Conservation (phyloP, 1,140 invertebrate genomes). For the Drosophila tropicalis region DNA sequence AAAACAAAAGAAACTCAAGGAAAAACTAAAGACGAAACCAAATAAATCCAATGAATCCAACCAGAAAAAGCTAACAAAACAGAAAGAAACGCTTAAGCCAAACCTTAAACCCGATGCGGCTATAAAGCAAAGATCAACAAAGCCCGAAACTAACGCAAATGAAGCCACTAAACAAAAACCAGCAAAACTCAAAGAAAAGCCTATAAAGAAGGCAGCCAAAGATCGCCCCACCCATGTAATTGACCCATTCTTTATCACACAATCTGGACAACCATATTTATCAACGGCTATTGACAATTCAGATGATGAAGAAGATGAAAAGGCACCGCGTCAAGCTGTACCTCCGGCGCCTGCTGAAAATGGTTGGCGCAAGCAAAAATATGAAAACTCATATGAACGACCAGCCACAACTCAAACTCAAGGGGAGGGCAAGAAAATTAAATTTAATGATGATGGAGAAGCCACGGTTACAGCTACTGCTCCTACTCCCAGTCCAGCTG, state of each 20-base stretch:
- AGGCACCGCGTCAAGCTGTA: neutral
- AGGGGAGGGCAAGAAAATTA: conserved; percentile 77
- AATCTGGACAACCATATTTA: conserved; percentile 85
- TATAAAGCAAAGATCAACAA: neutral
- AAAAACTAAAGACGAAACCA: neutral
- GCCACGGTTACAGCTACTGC: neutral
- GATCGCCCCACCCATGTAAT: conserved; percentile 71
- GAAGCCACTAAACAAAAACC: neutral
- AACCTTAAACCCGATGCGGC: neutral
- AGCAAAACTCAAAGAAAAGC: conserved; percentile 22
- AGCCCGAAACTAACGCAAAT: neutral
- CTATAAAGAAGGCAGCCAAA: conserved; percentile 12
- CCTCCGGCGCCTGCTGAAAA: neutral
- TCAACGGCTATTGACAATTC: conserved; percentile 83
- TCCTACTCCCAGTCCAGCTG: neutral
- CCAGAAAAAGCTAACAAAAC: neutral
- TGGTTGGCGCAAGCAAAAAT: conserved; percentile 84
- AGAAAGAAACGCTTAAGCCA: neutral
- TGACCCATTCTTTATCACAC: conserved; percentile 86
- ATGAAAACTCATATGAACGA: conserved; percentile 36
- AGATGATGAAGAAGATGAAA: conserved; percentile 42
- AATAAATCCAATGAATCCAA: neutral
- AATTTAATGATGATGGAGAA: conserved; percentile 66
- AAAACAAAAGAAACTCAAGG: neutral
- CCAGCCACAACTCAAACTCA: conserved; percentile 55